Conservation (phyloP, 2,797 vertebrate genomes). For the Phalloptychus januarius region DNA sequence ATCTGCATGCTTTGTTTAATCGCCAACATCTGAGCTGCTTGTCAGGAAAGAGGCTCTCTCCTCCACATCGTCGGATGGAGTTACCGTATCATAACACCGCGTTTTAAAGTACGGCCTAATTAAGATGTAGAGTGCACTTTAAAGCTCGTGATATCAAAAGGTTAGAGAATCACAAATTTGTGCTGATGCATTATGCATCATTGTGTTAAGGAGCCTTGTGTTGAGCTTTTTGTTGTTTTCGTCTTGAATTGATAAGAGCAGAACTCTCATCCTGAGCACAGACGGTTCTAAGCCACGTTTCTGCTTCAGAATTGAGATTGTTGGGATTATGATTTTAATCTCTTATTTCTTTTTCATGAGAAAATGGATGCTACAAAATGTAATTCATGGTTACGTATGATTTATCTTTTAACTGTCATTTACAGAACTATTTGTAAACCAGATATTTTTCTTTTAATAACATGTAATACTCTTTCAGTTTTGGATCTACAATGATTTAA, state of each 20-base stretch:
- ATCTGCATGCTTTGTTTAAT: conserved; percentile 48
- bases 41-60: conserved; percentile 33
- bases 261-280: conserved; percentile 46
- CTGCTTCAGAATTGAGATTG: conserved; percentile 31
- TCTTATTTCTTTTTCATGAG: conserved; percentile 26
- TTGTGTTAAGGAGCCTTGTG: conserved; percentile 25
- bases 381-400: not conserved
- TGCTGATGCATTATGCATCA: conserved; percentile 57
- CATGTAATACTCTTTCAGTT: not conserved
- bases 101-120: conserved; percentile 49
- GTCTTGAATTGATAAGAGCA: conserved; percentile 53
- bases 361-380: conserved; percentile 26
- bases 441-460: too few relatives aligned
- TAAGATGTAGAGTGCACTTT: conserved; percentile 57
- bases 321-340: conserved; percentile 33
- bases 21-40: conserved; percentile 29
- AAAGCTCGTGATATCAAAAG: conserved; percentile 61
- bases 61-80: conserved; percentile 8
- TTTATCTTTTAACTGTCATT: not conserved
- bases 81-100: conserved; percentile 50
- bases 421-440: too few relatives aligned
- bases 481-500: too few relatives aligned
- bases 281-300: conserved; percentile 24
- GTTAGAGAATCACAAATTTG: conserved; percentile 33
- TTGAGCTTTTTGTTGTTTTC: conserved; percentile 50